phyloP scores from a whole-genome alignment of 2,888 invertebrate species.

The Liopterus haemorrhoidalis region DNA sequence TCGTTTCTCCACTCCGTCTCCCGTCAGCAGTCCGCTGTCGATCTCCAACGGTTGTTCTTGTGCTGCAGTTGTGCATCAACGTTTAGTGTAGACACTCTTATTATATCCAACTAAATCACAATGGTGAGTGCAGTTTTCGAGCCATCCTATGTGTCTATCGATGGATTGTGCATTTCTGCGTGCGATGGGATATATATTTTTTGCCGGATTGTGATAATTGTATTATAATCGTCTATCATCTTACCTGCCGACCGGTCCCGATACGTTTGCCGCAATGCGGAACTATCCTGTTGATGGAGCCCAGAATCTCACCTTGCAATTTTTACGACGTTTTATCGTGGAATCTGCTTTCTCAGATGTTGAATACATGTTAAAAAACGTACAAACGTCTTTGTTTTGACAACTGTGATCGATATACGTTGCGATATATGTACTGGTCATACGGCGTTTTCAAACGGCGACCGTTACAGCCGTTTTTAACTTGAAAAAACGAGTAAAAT shows the following conservation, averaged over 20 bases:
- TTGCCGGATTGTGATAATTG: slow-evolving; percentile 30
- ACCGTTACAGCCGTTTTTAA: slow-evolving; percentile 17
- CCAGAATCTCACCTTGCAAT: slow-evolving; percentile 8
- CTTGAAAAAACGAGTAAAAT: too few relatives aligned
- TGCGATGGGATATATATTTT: slow-evolving; percentile 24
- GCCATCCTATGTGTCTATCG: slow-evolving; percentile 32
- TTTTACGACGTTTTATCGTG: slow-evolving; percentile 11
- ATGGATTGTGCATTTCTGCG: slow-evolving; percentile 10
- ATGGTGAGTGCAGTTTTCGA: slow-evolving; percentile 42
- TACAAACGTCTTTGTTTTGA: slow-evolving; percentile 20
- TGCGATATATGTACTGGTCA: too few relatives aligned
- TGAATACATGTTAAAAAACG: slow-evolving; percentile 12
- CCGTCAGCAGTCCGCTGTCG: slow-evolving; percentile 45
- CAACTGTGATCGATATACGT: slow-evolving; percentile 25
- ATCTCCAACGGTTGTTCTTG: slow-evolving; percentile 36
- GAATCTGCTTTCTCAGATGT: slow-evolving; percentile 6
- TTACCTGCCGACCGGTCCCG: slow-evolving; percentile 39
- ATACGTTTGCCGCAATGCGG: slow-evolving; percentile 44
- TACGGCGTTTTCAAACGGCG: slow-evolving; percentile 19
- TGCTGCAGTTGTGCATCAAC: slow-evolving; percentile 34
- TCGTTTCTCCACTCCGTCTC: slow-evolving; percentile 33
- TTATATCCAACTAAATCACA: slow-evolving; percentile 44
- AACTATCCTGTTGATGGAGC: slow-evolving; percentile 29
- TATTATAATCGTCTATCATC: slow-evolving; percentile 18
- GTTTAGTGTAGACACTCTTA: slow-evolving; percentile 37